Percentiles rank a stretch among this genome's conserved stretches.
phyloP scores from a whole-genome alignment of 1,140 invertebrate species.

The Hylaeus anthracinus region DNA sequence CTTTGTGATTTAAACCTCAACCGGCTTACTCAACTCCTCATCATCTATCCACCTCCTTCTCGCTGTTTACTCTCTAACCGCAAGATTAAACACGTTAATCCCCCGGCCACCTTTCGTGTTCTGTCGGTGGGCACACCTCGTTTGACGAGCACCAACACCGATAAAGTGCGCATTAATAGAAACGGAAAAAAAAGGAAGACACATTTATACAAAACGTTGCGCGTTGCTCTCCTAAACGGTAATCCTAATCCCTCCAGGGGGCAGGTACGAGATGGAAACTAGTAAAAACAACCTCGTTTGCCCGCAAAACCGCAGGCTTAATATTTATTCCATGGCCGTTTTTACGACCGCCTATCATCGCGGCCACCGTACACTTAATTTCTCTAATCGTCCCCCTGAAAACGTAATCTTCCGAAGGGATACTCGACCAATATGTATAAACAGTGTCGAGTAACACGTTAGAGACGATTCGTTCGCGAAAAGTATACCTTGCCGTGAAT shows the following conservation, averaged over 20 bases:
- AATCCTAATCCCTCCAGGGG: constrained; percentile 33
- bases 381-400: constrained; percentile 1
- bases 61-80: constrained; percentile 62
- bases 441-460: neutral
- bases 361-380: constrained; percentile 43
- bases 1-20: constrained; percentile 49
- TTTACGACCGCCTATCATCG: constrained; percentile 24
- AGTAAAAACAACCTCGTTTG: constrained; percentile 42
- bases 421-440: too few species aligned
- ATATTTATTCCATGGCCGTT: constrained; percentile 43
- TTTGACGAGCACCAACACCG: constrained; percentile 17
- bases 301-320: constrained; percentile 51
- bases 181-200: constrained; percentile 42
- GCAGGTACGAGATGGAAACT: constrained; percentile 39
- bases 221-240: constrained; percentile 5
- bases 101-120: constrained; percentile 32
- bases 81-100: constrained; percentile 70
- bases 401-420: neutral
- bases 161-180: constrained; percentile 44
- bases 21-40: constrained; percentile 29
- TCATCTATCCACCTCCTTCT: constrained; percentile 30
- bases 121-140: constrained; percentile 36
- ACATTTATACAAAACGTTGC: neutral
- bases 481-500: constrained; percentile 2
- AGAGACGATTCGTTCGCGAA: neutral